phyloP scores from a whole-genome alignment of 2,888 invertebrate genomes.

The Lordiphosa fenestrarum region DNA sequence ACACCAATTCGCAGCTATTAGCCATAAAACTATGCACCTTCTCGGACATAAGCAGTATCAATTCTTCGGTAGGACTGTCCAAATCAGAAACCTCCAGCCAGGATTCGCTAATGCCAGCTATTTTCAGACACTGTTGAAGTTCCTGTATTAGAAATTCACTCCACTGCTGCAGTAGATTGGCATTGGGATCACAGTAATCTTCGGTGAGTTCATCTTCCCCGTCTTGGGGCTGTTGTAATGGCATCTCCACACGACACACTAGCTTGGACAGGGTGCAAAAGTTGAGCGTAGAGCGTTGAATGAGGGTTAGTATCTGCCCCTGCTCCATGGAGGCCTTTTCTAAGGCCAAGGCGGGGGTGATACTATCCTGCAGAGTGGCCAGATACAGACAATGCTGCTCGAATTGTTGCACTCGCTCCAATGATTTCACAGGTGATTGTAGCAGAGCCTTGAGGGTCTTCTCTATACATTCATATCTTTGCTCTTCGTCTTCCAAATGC shows the following conservation, averaged over 20 bases:
- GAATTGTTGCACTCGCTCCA: constrained; percentile 33
- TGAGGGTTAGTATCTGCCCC: constrained; percentile 35
- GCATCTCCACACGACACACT: constrained; percentile 57
- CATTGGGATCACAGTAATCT: constrained; percentile 76
- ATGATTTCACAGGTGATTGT: constrained; percentile 34
- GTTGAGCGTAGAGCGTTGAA: constrained; percentile 68
- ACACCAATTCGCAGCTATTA: constrained; percentile 58
- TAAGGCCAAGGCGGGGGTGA: constrained; percentile 48
- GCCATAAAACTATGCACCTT: constrained; percentile 63
- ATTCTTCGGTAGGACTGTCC: constrained; percentile 30
- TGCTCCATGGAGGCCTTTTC: constrained; percentile 38
- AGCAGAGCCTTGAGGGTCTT: constrained; percentile 48
- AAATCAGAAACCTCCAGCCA: constrained; percentile 53
- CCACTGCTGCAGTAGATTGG: constrained; percentile 74
- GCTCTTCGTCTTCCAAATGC: constrained; percentile 58
- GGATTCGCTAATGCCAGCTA: constrained; percentile 63
- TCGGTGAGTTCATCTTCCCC: constrained; percentile 73
- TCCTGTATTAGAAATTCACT: constrained; percentile 65
- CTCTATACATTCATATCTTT: constrained; percentile 63
- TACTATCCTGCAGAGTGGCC: constrained; percentile 56
- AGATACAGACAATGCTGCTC: constrained; percentile 63
- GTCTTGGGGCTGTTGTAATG: constrained; percentile 24
- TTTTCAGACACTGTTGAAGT: constrained; percentile 62
- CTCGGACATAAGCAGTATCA: constrained; percentile 66
- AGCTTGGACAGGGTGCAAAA: constrained; percentile 70